These are phyloP conservation scores for Himalopsyche phryganea DNA, from an alignment of 1,140 invertebrate genomes.

Conservation along the genomic window DNA sequence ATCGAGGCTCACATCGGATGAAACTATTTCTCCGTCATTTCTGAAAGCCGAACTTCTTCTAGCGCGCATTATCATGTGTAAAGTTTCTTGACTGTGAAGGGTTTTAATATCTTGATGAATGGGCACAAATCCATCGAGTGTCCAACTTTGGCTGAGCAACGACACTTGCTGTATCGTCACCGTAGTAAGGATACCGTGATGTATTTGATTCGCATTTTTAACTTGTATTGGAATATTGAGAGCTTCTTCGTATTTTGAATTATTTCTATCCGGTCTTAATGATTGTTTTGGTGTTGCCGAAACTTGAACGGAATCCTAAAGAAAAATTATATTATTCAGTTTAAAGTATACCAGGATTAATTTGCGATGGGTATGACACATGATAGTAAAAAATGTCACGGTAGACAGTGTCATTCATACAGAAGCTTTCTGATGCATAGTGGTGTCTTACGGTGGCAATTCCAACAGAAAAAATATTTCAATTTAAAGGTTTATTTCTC, in stretches of 20 bases:
- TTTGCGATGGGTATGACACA: no score
- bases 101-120: constrained; percentile 35
- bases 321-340: constrained; percentile 10
- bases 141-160: constrained; percentile 48
- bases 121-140: constrained; percentile 38
- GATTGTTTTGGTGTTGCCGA: constrained; percentile 43
- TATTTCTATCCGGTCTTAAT: constrained; percentile 34
- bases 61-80: constrained; percentile 45
- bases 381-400: no score
- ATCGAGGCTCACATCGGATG: constrained; percentile 41
- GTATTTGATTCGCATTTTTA: constrained; percentile 44
- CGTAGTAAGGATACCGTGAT: constrained; percentile 39
- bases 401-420: background rate
- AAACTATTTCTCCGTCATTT: constrained; percentile 38
- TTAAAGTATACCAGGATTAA: background rate
- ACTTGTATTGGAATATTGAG: constrained; percentile 45
- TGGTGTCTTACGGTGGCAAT: no score
- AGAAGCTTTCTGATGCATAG: no score
- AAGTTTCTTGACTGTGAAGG: constrained; percentile 41
- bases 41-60: constrained; percentile 37
- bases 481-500: no score
- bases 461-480: no score
- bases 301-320: constrained; percentile 46
- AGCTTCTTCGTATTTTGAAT: constrained; percentile 39
- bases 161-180: constrained; percentile 45